These are phyloP conservation scores for Metopia argyrocephala DNA, from an alignment of 2,888 invertebrate species.

Conservation along the genomic window DNA sequence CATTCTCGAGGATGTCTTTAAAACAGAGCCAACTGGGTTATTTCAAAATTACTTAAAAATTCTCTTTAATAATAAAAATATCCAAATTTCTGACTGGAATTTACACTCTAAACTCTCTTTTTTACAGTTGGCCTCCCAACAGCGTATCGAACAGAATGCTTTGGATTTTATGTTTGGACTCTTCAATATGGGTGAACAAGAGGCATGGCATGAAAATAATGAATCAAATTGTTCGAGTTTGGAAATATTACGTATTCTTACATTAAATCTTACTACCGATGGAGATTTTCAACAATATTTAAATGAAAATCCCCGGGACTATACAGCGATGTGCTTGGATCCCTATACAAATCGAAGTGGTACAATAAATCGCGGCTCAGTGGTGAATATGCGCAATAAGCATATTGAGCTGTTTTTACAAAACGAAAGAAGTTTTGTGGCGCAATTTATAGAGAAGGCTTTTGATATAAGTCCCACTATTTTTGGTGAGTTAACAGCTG, in stretches of 20 bases:
- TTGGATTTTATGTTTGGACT: constrained; percentile 74
- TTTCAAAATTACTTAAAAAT: no score
- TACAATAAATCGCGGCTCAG: constrained; percentile 8
- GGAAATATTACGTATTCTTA: constrained; percentile 75
- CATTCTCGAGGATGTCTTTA: no score
- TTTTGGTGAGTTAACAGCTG: constrained; percentile 68
- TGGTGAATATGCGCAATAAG: constrained; percentile 66
- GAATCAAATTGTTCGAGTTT: constrained; percentile 76
- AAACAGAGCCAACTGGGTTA: no score
- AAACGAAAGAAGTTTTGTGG: constrained; percentile 71
- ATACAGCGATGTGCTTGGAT: constrained; percentile 59
- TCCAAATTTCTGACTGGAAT: no score
- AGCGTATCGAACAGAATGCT: constrained; percentile 73
- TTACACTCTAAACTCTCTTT: no score
- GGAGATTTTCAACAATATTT: constrained; percentile 70
- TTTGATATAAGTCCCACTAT: constrained; percentile 73
- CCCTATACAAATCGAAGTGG: constrained; percentile 17
- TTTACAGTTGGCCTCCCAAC: constrained; percentile 71
- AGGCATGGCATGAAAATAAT: constrained; percentile 71
- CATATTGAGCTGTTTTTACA: constrained; percentile 72
- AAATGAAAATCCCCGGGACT: constrained; percentile 69
- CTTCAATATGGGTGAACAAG: constrained; percentile 74
- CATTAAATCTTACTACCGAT: constrained; percentile 73
- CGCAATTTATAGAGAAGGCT: constrained; percentile 73
- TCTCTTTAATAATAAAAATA: no score